Base-by-base conservation (phyloP, 2,797 vertebrate genomes). In the Echiichthys vipera region DNA sequence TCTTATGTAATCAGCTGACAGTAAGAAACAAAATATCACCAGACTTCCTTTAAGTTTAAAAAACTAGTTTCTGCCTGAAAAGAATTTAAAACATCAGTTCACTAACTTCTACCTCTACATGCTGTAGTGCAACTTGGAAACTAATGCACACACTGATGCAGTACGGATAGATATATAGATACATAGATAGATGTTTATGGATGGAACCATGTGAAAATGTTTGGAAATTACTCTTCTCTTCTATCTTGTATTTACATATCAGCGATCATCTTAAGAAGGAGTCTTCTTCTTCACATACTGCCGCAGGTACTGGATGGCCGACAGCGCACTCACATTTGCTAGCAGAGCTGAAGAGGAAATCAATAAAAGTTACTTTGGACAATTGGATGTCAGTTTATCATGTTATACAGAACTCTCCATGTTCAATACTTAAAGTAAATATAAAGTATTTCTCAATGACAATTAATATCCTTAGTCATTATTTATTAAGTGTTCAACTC, bases 301-400 rank as follows among this genome's bases (percentile, higher is more conserved):
- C 63, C 97, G 93, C 93, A 99, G 95, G 91, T 97, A 98, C 83
- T 94, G 96, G 93, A 99, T 99, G 42, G 97, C 97, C 0, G 97
- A 99, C 17, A 99, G 89, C 0, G 97, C 96, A n/a, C 97, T 98
- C 12, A 99, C 92, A 49, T 97, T 97, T 11, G 98, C 98, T 80
- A 99, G 93, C 75, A 98, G 92, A 91, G 96, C 98, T 99, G 90
- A 17, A 94, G 80, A 89, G 82, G 59, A 92, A 80, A 76, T 46
- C 11, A 80, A 13, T 11, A 25, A 55, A 63, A n/a, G 39, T 80
- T 62, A 79, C 5, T 71, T 49, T 71, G 14, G 58, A 39, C 36
- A 71, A 53, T 10, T 54, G 8, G 2, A 25, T 25, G 39, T 54
- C 12, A 63, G 11, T 40, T 63, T 8, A 50, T 5, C 2, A 53